These are phyloP conservation scores for Marmota monax DNA, from an alignment of 2,113 vertebrate species.

Conservation along the genomic window DNA sequence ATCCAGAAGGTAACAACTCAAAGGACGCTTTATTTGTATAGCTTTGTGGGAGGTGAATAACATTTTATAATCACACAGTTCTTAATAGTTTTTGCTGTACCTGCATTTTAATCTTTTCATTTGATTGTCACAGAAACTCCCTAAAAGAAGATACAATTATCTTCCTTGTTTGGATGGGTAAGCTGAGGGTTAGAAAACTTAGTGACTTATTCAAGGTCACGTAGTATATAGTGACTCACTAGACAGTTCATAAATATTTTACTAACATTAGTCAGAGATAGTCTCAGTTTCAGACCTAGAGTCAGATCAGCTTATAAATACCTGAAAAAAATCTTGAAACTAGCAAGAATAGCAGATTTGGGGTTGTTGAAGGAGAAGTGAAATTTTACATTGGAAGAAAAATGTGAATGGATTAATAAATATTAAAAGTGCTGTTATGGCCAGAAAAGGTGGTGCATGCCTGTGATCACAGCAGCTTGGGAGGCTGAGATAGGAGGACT, in stretches of 20 bases:
- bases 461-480: too few species aligned
- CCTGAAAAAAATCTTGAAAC: conserved; percentile 4
- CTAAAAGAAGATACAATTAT: not conserved
- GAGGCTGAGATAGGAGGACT: too few species aligned
- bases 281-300: conserved; percentile 43
- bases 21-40: not conserved
- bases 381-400: not conserved
- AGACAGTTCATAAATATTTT: not conserved
- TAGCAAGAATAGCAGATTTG: not conserved
- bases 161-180: not conserved
- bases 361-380: not conserved
- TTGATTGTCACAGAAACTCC: not conserved
- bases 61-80: not conserved
- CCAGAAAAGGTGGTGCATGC: too few species aligned
- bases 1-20: not conserved
- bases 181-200: not conserved
- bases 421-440: not conserved
- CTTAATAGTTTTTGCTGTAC: not conserved
- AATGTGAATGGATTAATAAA: conserved; percentile 1
- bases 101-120: conserved; percentile 7
- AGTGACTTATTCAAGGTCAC: not conserved
- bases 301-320: not conserved
- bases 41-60: not conserved
- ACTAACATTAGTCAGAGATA: conserved; percentile 2
- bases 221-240: not conserved